Percentiles rank a stretch among this genome's conserved stretches.
These are phyloP conservation scores for Heteromurus nitidus DNA, from an alignment of 2,888 invertebrate genomes.

Conservation along the genomic window DNA sequence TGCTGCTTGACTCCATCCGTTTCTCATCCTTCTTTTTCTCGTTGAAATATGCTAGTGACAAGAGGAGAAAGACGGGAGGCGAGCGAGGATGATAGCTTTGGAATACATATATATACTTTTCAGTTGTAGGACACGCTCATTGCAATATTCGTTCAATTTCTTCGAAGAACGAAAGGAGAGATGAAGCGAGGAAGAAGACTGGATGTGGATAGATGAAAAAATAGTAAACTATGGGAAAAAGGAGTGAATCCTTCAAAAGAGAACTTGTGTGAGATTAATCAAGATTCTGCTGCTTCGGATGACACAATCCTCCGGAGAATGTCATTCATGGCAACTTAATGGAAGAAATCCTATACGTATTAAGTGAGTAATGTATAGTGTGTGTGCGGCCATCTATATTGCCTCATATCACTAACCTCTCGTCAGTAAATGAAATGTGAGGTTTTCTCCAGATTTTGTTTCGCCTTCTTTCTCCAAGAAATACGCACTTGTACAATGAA, in stretches of 20 bases:
- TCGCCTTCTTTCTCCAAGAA: neutral
- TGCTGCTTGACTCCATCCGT: slow-evolving; percentile 62
- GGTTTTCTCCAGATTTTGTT: slow-evolving; percentile 20
- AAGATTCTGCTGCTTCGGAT: slow-evolving; percentile 61
- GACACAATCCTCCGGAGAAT: slow-evolving; percentile 61
- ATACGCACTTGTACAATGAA: neutral
- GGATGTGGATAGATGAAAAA: slow-evolving; percentile 19
- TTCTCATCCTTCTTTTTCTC: slow-evolving; percentile 56
- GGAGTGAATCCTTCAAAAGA: slow-evolving; percentile 51
- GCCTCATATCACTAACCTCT: slow-evolving; percentile 16
- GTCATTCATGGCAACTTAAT: slow-evolving; percentile 64
- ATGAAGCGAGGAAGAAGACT: neutral
- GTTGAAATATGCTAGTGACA: slow-evolving; percentile 56
- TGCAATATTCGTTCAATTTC: neutral
- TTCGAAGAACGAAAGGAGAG: slow-evolving; percentile 15
- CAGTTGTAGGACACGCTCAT: slow-evolving; percentile 5
- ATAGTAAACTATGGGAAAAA: slow-evolving; percentile 8
- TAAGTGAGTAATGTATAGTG: slow-evolving; percentile 45
- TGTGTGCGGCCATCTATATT: neutral
- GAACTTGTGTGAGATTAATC: slow-evolving; percentile 62
- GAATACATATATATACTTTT: neutral
- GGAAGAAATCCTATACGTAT: slow-evolving; percentile 57
- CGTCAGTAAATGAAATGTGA: slow-evolving; percentile 41
- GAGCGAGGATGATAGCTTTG: neutral
- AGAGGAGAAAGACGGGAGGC: slow-evolving; percentile 22